phyloP scores from a whole-genome alignment of 2,113 vertebrate species.

The Ammodramus savannarum region DNA sequence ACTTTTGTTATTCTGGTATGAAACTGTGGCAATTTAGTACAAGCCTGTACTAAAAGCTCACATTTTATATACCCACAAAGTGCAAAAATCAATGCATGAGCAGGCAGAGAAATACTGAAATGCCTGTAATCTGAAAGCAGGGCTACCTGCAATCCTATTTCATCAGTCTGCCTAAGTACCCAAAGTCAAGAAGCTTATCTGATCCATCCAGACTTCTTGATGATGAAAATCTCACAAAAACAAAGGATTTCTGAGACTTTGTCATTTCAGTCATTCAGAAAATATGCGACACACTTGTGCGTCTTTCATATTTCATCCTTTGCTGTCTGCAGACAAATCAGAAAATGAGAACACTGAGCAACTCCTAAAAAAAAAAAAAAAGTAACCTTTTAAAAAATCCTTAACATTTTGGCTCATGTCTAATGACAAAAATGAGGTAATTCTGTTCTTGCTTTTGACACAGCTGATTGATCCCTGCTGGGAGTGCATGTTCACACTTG shows the following conservation, averaged over 20 bases:
- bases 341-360: not conserved
- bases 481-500: not conserved
- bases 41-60: conserved; percentile 49
- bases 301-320: not conserved
- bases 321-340: not conserved
- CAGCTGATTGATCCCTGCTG: not conserved
- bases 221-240: conserved; percentile 13
- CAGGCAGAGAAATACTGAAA: conserved; percentile 29
- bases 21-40: conserved; percentile 43
- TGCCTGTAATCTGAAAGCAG: not conserved
- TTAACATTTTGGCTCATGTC: not conserved
- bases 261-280: not conserved
- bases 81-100: conserved; percentile 50
- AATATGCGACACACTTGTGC: not conserved
- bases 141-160: conserved; percentile 5
- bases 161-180: conserved; percentile 39
- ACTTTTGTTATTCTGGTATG: conserved; percentile 41
- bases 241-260: conserved; percentile 6
- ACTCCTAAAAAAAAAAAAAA: not conserved
- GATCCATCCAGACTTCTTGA: not conserved
- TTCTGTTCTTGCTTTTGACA: not conserved
- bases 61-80: conserved; percentile 59
- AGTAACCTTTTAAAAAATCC: not conserved
- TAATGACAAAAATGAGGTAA: conserved; percentile 1
- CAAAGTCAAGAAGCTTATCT: conserved; percentile 1